Evolutionary conservation across 1,140 invertebrate species (phyloP).

Genomic region (Leptonema lineaticorne): DNA sequence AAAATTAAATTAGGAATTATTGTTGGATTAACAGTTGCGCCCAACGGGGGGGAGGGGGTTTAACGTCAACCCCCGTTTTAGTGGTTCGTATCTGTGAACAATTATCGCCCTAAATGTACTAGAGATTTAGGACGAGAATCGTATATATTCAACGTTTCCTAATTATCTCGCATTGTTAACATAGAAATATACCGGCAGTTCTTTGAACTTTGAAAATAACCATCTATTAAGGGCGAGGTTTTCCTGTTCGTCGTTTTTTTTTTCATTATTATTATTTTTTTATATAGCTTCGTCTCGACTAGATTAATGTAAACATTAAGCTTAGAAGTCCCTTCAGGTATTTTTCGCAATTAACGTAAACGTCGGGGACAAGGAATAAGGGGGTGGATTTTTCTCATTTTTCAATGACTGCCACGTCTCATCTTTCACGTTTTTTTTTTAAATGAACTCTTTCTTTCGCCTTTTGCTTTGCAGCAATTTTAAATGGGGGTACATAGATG

Average conservation of each 20-base stretch:
- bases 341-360: constrained; percentile 13
- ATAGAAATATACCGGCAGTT: constrained; percentile 11
- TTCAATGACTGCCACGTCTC: neutral
- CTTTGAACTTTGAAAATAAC: constrained; percentile 21
- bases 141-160: neutral
- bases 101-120: neutral
- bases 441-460: too few relatives aligned
- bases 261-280: neutral
- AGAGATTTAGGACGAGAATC: neutral
- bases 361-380: neutral
- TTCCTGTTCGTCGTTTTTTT: neutral
- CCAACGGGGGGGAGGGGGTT: neutral
- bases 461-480: too few relatives aligned
- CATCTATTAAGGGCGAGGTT: constrained; percentile 15
- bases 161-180: constrained; percentile 22
- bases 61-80: neutral
- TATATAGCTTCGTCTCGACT: neutral
- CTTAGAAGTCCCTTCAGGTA: constrained; percentile 5
- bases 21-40: constrained; percentile 21
- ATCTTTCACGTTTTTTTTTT: neutral
- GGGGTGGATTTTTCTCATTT: neutral
- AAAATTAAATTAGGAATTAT: constrained; percentile 26
- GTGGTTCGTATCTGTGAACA: neutral
- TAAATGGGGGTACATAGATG: too few relatives aligned
- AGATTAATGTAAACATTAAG: constrained; percentile 21